phyloP scores from a whole-genome alignment of 2,888 invertebrate species.

The Alcis repandata region DNA sequence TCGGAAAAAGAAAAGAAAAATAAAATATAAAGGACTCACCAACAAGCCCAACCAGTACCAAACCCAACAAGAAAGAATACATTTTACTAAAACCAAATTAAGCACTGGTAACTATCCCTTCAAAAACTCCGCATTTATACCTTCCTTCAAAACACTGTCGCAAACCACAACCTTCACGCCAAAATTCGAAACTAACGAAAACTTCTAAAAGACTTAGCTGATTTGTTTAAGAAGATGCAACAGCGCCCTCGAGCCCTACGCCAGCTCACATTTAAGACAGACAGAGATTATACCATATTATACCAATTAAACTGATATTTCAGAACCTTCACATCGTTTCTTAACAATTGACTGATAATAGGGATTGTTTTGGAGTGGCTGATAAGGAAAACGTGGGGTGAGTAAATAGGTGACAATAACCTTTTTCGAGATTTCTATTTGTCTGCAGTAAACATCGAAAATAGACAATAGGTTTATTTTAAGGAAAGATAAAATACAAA shows the following conservation, averaged over 20 bases:
- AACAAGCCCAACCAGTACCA: constrained; percentile 45
- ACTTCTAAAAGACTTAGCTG: constrained; percentile 50
- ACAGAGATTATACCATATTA: constrained; percentile 71
- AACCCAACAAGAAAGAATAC: constrained; percentile 41
- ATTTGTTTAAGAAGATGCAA: background rate
- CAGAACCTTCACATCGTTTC: constrained; percentile 75
- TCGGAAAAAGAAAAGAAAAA: background rate
- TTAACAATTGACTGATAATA: constrained; percentile 64
- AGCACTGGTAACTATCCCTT: constrained; percentile 40
- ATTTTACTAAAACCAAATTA: constrained; percentile 36
- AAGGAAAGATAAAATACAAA: too few relatives aligned
- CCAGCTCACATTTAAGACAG: constrained; percentile 12
- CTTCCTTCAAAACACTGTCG: constrained; percentile 12
- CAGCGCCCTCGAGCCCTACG: constrained; percentile 10
- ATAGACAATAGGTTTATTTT: too few relatives aligned
- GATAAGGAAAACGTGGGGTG: constrained; percentile 43
- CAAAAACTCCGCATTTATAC: constrained; percentile 44
- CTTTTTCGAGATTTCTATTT: constrained; percentile 14
- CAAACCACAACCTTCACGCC: constrained; percentile 2
- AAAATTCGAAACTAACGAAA: background rate
- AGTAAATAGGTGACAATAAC: constrained; percentile 26
- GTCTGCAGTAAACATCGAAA: background rate
- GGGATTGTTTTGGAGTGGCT: constrained; percentile 44
- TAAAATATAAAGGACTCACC: constrained; percentile 40
- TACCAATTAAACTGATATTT: constrained; percentile 69